Conservation (phyloP, 2,888 invertebrate species). For the Eurois occulta region DNA sequence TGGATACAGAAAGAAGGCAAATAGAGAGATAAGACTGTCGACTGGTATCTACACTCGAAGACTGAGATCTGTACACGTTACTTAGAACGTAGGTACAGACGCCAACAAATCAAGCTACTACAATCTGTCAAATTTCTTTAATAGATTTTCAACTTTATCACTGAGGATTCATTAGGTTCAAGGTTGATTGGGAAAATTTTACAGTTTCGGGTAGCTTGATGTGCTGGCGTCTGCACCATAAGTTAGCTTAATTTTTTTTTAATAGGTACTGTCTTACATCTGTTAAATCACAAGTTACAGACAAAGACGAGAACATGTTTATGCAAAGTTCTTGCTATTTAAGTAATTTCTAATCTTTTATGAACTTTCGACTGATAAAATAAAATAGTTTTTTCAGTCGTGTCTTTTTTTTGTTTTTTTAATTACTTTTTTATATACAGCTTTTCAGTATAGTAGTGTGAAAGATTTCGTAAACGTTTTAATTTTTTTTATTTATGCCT, state of each 20-base stretch:
- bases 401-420: too few species aligned
- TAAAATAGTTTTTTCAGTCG: too few species aligned
- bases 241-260: not conserved
- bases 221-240: too few species aligned
- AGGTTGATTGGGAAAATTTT: too few species aligned
- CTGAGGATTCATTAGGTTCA: too few species aligned
- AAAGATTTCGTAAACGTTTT: too few species aligned
- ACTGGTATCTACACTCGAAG: not conserved
- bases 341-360: not conserved
- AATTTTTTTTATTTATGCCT: too few species aligned
- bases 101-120: too few species aligned
- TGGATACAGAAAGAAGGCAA: slow-evolving; percentile 11
- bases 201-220: too few species aligned
- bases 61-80: not conserved
- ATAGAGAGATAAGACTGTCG: slow-evolving; percentile 13
- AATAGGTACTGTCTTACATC: not conserved
- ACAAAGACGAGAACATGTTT: not conserved
- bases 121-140: too few species aligned
- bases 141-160: too few species aligned
- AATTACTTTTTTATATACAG: not conserved
- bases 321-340: not conserved
- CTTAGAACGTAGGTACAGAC: not conserved
- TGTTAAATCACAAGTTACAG: not conserved
- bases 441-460: too few species aligned
- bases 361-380: not conserved